Conservation (phyloP, 1,140 invertebrate species). For the Pogonomyrmex californicus region DNA sequence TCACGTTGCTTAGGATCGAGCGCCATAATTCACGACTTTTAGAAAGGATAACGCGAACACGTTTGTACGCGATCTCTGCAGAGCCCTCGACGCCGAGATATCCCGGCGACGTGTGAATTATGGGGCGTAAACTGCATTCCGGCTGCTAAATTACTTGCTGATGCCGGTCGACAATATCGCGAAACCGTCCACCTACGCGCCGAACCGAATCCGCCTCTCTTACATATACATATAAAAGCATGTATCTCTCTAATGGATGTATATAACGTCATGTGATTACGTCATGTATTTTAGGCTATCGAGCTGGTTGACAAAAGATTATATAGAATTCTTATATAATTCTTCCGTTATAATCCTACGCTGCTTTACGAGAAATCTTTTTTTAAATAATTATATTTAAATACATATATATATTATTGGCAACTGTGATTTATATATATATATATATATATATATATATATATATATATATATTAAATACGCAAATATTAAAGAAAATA, state of each 20-base stretch:
- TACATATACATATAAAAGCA: background rate
- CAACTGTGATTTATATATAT: too few species aligned
- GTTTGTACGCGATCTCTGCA: constrained; percentile 59
- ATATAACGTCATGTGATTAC: constrained; percentile 1
- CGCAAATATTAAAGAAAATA: background rate
- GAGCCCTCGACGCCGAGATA: constrained; percentile 66
- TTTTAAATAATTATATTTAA: background rate
- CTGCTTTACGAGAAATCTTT: background rate
- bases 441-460: too few species aligned
- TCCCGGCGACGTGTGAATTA: constrained; percentile 69
- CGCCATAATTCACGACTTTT: constrained; percentile 30
- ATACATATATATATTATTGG: too few species aligned
- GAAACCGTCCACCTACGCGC: constrained; percentile 62
- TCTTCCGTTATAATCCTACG: background rate
- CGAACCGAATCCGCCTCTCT: constrained; percentile 27
- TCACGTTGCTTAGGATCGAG: background rate
- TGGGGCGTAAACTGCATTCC: constrained; percentile 66
- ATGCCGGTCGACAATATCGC: constrained; percentile 61
- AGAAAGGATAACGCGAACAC: constrained; percentile 27
- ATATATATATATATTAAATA: background rate
- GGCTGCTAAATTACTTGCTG: constrained; percentile 69
- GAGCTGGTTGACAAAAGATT: constrained; percentile 1
- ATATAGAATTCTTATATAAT: constrained; percentile 8
- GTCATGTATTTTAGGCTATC: background rate
- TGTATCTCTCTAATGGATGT: background rate